A percentile compares a stretch with the other conserved stretches of the same genome.
These are phyloP conservation scores for Falco punctatus DNA, from an alignment of 2,113 vertebrate species.

Conservation along the genomic window DNA sequence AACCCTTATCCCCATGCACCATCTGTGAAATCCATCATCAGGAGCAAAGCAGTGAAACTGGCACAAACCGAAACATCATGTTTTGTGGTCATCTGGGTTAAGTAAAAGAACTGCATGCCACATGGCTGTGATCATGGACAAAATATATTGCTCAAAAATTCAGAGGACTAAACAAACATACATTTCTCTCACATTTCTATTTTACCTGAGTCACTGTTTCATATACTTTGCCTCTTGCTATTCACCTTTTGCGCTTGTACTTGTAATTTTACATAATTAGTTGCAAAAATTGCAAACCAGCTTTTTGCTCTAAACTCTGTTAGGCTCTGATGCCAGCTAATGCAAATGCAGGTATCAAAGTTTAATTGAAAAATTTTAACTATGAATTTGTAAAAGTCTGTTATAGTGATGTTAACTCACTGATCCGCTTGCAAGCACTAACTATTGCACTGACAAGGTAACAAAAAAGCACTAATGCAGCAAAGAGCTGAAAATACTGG, in stretches of 20 bases:
- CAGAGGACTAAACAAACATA: not conserved
- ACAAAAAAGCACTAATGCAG: not conserved
- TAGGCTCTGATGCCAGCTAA: not conserved
- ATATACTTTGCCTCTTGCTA: not conserved
- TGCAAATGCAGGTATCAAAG: not conserved
- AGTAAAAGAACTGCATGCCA: not conserved
- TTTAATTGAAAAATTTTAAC: not conserved
- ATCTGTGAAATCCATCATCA: not conserved
- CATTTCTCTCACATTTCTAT: not conserved
- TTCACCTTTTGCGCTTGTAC: not conserved
- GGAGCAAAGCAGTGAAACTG: not conserved
- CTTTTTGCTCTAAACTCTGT: not conserved
- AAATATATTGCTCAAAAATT: not conserved
- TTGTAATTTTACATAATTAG: not conserved
- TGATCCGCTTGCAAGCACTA: not conserved
- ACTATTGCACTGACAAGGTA: not conserved
- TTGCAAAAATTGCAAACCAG: not conserved
- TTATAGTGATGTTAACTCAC: not conserved
- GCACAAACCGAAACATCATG: not conserved
- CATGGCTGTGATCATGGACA: not conserved
- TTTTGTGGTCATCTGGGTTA: not conserved
- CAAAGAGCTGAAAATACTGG: not conserved
- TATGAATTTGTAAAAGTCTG: not conserved
- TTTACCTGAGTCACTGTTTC: not conserved
- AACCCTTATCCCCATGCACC: not conserved